Evolutionary conservation across 2,797 vertebrate species (phyloP).

Genomic region (Anguilla obscura): DNA sequence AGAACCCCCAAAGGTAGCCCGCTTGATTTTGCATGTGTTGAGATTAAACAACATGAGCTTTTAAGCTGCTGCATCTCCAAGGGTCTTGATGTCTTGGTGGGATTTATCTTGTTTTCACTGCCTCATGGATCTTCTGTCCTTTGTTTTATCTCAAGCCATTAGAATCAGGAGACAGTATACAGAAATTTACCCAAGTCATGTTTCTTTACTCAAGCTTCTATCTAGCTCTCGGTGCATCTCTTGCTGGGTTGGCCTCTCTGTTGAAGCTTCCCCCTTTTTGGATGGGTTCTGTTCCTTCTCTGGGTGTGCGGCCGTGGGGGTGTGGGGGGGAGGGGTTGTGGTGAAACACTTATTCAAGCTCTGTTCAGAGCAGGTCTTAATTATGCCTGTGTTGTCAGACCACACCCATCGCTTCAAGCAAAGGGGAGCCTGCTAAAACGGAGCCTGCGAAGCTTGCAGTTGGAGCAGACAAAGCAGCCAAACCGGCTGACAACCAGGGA

Average conservation of each 20-base stretch:
- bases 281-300: background rate
- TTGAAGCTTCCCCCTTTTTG: background rate
- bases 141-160: background rate
- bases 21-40: no score
- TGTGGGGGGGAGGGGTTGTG: background rate
- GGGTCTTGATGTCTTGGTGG: background rate
- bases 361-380: background rate
- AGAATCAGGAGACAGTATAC: background rate
- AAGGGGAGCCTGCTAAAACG: constrained; percentile 45
- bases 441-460: constrained; percentile 37
- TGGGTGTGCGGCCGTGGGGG: background rate
- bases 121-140: background rate
- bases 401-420: background rate
- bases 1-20: no score
- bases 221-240: background rate
- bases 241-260: background rate
- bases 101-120: background rate
- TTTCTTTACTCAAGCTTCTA: background rate
- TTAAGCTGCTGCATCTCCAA: no score
- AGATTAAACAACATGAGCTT: no score
- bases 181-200: background rate
- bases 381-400: background rate
- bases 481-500: constrained; percentile 18
- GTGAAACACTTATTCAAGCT: background rate
- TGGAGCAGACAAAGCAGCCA: constrained; percentile 14